Conservation (phyloP, 2,888 invertebrate genomes). For the Drosophila seclusa region DNA sequence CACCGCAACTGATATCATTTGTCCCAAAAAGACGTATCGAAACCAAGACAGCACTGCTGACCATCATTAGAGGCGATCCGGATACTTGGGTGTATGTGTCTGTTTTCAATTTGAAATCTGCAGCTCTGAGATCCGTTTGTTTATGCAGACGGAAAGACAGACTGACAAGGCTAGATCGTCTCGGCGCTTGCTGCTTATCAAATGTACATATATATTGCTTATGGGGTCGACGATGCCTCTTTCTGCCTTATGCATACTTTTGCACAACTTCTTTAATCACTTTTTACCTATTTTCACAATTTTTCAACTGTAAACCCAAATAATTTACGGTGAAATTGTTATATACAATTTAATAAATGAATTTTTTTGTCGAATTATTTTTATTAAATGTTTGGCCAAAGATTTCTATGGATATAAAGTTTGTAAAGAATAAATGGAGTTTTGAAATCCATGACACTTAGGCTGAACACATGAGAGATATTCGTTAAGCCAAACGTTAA, state of each 20-base stretch:
- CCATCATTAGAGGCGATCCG: not conserved
- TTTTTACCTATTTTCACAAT: not conserved
- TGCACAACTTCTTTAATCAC: not conserved
- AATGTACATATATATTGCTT: not conserved
- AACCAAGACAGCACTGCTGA: not conserved
- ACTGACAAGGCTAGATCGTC: not conserved
- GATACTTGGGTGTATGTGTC: not conserved
- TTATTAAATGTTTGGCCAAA: not conserved
- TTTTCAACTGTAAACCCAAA: not conserved
- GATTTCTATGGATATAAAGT: not conserved
- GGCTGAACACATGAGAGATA: not conserved
- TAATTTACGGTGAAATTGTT: not conserved
- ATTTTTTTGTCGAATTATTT: not conserved
- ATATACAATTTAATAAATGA: not conserved
- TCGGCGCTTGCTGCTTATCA: not conserved
- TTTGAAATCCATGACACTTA: not conserved
- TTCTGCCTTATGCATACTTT: too few relatives aligned
- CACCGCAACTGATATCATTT: not conserved
- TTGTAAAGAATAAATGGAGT: not conserved
- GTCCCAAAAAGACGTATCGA: not conserved
- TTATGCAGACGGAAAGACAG: too few relatives aligned
- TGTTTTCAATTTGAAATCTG: not conserved
- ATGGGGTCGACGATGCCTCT: too few relatives aligned
- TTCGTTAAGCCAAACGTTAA: not conserved
- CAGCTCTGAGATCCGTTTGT: too few relatives aligned